phyloP scores from a whole-genome alignment of 2,888 invertebrate species.

The Neria commutata region DNA sequence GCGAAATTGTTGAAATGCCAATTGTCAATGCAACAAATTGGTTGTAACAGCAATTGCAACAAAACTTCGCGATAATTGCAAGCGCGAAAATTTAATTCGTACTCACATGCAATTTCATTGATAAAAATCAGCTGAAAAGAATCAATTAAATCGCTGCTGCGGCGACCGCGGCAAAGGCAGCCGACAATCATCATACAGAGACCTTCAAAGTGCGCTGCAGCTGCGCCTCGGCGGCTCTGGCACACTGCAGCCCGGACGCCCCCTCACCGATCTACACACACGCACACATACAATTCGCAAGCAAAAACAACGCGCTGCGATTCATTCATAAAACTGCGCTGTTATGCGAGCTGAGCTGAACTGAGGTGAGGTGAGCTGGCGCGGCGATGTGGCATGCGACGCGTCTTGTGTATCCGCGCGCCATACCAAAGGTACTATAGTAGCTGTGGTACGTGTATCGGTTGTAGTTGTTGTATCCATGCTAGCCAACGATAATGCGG shows the following conservation, averaged over 20 bases:
- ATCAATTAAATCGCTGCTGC: background rate
- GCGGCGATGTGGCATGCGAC: background rate
- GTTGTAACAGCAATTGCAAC: background rate
- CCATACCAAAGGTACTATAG: background rate
- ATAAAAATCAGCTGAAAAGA: background rate
- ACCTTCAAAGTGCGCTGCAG: background rate
- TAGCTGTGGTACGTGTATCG: background rate
- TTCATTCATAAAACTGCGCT: background rate
- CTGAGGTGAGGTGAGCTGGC: too few relatives aligned
- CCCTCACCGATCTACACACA: background rate
- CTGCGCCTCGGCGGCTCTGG: background rate
- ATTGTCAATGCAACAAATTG: background rate
- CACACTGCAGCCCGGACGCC: background rate
- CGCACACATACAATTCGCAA: background rate
- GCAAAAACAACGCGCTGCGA: too few relatives aligned
- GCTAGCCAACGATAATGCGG: background rate
- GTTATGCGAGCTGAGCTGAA: too few relatives aligned
- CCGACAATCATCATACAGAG: background rate
- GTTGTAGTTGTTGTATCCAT: too few relatives aligned
- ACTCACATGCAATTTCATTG: conserved; percentile 3
- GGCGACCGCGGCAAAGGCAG: background rate
- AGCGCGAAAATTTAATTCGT: background rate
- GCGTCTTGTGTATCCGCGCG: too few relatives aligned
- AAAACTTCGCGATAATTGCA: background rate
- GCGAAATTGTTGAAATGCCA: conserved; percentile 1